These are phyloP conservation scores for Drosophila ohnishii DNA, from an alignment of 1,140 invertebrate genomes.

Conservation along the genomic window DNA sequence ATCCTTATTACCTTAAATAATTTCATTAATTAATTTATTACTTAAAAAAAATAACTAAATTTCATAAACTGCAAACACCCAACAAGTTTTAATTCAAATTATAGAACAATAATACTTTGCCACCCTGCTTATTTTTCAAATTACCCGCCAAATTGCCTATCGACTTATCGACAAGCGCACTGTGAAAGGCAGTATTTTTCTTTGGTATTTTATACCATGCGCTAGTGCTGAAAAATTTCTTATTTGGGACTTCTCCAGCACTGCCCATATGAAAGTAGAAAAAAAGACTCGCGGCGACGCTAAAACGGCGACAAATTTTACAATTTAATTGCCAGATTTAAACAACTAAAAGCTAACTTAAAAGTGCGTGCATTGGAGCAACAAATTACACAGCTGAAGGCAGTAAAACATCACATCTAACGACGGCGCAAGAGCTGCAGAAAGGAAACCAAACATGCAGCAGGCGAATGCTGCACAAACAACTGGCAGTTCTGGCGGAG, in stretches of 20 bases:
- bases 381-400: neutral
- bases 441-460: neutral
- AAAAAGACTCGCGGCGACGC: neutral
- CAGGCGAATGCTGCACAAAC: neutral
- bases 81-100: neutral
- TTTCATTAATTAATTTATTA: too few species aligned
- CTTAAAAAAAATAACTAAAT: neutral
- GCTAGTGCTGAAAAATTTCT: neutral
- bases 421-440: too few species aligned
- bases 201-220: neutral
- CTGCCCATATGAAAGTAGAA: neutral
- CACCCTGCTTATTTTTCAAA: neutral
- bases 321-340: neutral
- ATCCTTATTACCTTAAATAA: too few species aligned
- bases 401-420: too few species aligned
- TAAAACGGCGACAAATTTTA: neutral
- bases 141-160: neutral
- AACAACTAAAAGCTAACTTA: neutral
- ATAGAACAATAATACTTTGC: neutral
- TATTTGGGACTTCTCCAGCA: neutral
- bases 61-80: too few species aligned
- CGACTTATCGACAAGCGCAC: slow-evolving; percentile 41
- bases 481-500: slow-evolving; percentile 2
- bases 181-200: neutral
- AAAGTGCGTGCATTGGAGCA: neutral